Percentiles rank a stretch among this genome's conserved stretches.
Evolutionary conservation across 2,113 vertebrate species (phyloP).

Genomic region (Lepus americanus): DNA sequence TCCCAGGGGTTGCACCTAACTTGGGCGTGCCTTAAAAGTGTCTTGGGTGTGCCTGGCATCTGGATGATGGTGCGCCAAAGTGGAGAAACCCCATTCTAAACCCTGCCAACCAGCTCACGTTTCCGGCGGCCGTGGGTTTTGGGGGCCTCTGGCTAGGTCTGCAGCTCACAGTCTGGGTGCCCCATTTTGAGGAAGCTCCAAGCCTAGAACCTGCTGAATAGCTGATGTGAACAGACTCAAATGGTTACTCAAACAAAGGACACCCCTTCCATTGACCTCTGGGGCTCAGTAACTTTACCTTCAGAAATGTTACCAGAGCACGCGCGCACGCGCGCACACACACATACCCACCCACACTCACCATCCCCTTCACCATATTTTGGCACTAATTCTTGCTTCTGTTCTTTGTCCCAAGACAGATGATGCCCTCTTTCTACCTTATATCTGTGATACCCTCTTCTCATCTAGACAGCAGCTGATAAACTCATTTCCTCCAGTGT

Average conservation of each 20-base stretch:
- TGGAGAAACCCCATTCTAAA: neutral
- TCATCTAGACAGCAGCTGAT: neutral
- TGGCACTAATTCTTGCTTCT: neutral
- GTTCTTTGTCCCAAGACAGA: neutral
- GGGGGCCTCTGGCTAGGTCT: neutral
- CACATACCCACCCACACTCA: too few relatives aligned
- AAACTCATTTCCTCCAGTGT: neutral
- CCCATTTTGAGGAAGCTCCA: neutral
- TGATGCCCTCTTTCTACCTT: neutral
- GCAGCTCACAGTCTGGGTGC: neutral
- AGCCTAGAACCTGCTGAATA: neutral
- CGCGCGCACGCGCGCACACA: neutral
- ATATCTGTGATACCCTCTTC: neutral
- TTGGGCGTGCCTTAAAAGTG: rapidly evolving
- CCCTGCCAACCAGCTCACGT: neutral
- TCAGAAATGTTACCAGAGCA: neutral
- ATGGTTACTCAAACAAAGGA: neutral
- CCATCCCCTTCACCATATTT: neutral
- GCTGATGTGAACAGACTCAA: neutral
- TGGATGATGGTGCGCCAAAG: neutral
- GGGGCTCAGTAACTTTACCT: neutral
- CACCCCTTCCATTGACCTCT: neutral
- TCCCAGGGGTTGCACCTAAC: neutral
- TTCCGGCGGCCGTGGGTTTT: neutral
- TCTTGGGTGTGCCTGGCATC: rapidly evolving